phyloP scores from a whole-genome alignment of 2,797 vertebrate genomes.

The Lindbergichthys nudifrons region DNA sequence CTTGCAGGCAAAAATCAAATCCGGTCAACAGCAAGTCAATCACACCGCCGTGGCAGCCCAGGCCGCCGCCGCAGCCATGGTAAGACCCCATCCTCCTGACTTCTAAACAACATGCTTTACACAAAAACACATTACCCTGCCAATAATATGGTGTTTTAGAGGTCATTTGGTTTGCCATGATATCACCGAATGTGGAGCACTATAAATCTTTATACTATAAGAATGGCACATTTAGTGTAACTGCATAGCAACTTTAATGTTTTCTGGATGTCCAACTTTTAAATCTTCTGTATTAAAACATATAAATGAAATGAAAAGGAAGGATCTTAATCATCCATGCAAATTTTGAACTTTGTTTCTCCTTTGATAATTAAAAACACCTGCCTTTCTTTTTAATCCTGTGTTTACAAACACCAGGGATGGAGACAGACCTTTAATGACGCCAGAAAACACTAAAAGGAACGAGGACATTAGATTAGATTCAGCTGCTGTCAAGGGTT shows the following conservation, averaged over 20 bases:
- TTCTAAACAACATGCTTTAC: not conserved
- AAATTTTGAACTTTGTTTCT: not conserved
- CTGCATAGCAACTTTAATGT: not conserved
- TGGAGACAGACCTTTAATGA: not conserved
- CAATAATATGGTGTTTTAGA: constrained; percentile 11
- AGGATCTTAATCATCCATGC: not conserved
- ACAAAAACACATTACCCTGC: not conserved
- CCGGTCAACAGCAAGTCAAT: constrained; percentile 95
- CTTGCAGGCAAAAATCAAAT: constrained; percentile 99
- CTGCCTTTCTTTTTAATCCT: not conserved
- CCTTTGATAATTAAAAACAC: not conserved
- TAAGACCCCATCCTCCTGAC: constrained; percentile 66
- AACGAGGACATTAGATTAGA: constrained; percentile 1
- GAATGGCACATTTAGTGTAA: not conserved
- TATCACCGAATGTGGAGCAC: constrained; percentile 39
- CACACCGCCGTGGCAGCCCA: constrained; percentile 94
- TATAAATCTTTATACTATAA: not conserved
- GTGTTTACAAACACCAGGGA: not conserved
- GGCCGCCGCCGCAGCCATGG: constrained; percentile 89
- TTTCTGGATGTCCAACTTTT: not conserved
- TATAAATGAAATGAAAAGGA: not conserved
- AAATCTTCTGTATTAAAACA: not conserved
- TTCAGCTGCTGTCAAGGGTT: not conserved
- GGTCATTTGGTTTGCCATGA: constrained; percentile 21
- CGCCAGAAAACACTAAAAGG: constrained; percentile 8